Evolutionary conservation across 2,113 vertebrate species (phyloP).

Genomic region (Microtus montanus): DNA sequence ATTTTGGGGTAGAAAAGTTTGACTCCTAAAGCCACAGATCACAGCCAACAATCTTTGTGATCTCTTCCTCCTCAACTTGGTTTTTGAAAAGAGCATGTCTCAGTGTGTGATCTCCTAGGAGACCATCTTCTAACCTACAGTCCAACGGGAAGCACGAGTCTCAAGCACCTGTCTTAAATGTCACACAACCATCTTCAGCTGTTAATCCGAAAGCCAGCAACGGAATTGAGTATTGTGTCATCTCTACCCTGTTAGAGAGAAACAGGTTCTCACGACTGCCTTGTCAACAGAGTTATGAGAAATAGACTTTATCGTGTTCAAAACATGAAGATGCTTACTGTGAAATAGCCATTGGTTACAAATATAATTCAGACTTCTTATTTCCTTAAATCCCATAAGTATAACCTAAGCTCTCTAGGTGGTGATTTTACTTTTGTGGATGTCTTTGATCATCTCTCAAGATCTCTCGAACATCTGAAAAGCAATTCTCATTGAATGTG

Average conservation of each 20-base stretch:
- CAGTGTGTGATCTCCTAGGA: not conserved
- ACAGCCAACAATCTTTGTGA: not conserved
- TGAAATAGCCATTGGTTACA: slow-evolving; percentile 41
- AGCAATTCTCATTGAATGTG: slow-evolving; percentile 9
- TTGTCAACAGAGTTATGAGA: not conserved
- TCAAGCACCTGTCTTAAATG: not conserved
- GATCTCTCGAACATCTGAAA: slow-evolving; percentile 40
- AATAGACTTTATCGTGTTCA: not conserved
- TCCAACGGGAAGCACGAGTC: not conserved
- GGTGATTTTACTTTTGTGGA: not conserved
- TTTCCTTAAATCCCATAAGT: slow-evolving; percentile 23
- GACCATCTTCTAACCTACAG: not conserved
- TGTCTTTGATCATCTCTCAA: slow-evolving; percentile 43
- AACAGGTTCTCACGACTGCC: slow-evolving; percentile 21
- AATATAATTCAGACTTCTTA: slow-evolving; percentile 48
- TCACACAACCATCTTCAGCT: not conserved
- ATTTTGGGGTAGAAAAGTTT: not conserved
- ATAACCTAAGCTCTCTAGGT: not conserved
- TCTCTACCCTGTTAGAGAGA: not conserved
- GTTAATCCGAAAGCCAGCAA: not conserved
- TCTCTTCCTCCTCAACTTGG: not conserved
- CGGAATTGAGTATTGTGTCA: not conserved
- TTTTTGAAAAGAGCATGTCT: slow-evolving; percentile 55
- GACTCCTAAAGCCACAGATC: not conserved
- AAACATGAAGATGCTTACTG: slow-evolving; percentile 32